Evolutionary conservation across 1,140 invertebrate genomes (phyloP).

Genomic region (Elymnias hypermnestra): DNA sequence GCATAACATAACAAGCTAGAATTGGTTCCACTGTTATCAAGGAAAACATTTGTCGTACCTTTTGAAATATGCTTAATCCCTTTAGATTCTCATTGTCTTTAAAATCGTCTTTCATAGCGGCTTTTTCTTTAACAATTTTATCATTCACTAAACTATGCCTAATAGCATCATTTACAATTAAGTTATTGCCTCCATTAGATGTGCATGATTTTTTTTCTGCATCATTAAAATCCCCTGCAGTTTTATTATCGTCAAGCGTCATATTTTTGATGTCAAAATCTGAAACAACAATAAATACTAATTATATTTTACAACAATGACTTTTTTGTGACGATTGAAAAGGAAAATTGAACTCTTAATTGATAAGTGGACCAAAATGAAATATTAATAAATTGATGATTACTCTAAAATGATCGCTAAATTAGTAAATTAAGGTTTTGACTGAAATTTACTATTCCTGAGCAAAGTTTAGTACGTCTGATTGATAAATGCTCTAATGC

Average conservation of each 20-base stretch:
- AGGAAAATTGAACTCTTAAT: too few relatives aligned
- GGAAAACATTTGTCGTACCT: conserved; percentile 74
- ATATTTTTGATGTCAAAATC: conserved; percentile 35
- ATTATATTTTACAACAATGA: neutral
- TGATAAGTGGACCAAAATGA: too few relatives aligned
- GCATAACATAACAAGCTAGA: conserved; percentile 87
- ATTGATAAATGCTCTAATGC: conserved; percentile 56
- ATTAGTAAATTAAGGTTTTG: too few relatives aligned
- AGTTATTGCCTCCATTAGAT: conserved; percentile 42
- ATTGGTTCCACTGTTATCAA: conserved; percentile 89
- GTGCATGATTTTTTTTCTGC: conserved; percentile 30
- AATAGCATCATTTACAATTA: conserved; percentile 44
- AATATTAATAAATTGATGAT: too few relatives aligned
- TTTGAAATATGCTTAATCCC: conserved; percentile 74
- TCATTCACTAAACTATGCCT: conserved; percentile 45
- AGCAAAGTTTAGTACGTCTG: conserved; percentile 36
- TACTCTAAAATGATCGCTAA: too few relatives aligned
- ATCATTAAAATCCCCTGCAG: conserved; percentile 26
- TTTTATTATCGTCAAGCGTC: conserved; percentile 44
- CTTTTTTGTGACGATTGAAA: too few relatives aligned
- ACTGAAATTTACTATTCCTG: neutral
- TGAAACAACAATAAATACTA: conserved; percentile 33
- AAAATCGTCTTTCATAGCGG: conserved; percentile 27
- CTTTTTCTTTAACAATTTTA: conserved; percentile 36
- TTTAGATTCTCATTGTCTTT: conserved; percentile 48